Percentiles rank a stretch among this genome's conserved stretches.
Conservation (phyloP, 2,888 invertebrate species). For the Chaetogeoica ovagalla region DNA sequence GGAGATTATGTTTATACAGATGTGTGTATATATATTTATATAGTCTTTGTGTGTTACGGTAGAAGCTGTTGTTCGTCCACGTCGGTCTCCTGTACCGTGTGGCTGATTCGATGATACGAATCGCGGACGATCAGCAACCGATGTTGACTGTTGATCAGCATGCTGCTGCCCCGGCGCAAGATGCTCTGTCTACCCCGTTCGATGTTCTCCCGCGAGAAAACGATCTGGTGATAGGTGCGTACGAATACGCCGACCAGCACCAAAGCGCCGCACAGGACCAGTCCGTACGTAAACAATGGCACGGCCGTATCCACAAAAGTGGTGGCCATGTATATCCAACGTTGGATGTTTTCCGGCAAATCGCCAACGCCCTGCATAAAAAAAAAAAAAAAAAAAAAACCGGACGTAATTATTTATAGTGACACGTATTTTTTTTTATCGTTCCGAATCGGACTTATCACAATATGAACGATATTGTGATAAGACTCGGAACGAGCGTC, state of each 20-base stretch:
- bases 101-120: constrained; percentile 63
- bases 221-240: constrained; percentile 74
- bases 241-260: constrained; percentile 71
- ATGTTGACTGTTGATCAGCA: constrained; percentile 66
- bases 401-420: background rate
- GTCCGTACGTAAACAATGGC: constrained; percentile 72
- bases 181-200: constrained; percentile 70
- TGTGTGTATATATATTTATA: too few relatives aligned
- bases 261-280: constrained; percentile 71
- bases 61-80: constrained; percentile 42
- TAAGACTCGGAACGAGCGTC: too few relatives aligned
- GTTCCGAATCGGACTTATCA: background rate
- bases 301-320: constrained; percentile 74
- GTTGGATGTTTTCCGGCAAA: constrained; percentile 74
- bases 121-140: constrained; percentile 66
- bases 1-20: too few relatives aligned
- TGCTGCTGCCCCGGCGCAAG: constrained; percentile 68
- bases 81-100: constrained; percentile 56
- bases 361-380: constrained; percentile 73
- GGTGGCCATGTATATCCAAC: constrained; percentile 80
- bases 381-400: constrained; percentile 38
- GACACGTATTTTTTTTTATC: too few relatives aligned
- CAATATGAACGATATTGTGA: too few relatives aligned
- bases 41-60: background rate
- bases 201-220: constrained; percentile 73